A percentile compares a stretch with the other conserved stretches of the same genome.
These are phyloP conservation scores for Nymphalis io DNA, from an alignment of 1,140 invertebrate genomes.

Conservation along the genomic window DNA sequence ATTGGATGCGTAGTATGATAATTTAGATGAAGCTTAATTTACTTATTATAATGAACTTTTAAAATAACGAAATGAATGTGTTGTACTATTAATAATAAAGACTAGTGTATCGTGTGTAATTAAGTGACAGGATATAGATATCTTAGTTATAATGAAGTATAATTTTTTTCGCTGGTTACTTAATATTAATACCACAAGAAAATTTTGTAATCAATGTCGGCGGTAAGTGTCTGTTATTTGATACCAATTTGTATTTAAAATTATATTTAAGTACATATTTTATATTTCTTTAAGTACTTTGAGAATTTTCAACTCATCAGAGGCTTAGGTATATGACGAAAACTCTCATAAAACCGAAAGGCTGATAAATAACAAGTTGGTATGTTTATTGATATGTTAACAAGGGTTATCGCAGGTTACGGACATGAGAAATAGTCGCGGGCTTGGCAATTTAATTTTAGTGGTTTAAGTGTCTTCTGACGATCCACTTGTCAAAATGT, in stretches of 20 bases:
- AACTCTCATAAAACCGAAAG: background rate
- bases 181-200: constrained; percentile 20
- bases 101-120: background rate
- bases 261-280: too few relatives aligned
- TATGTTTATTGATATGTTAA: constrained; percentile 16
- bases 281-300: too few relatives aligned
- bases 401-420: constrained; percentile 45
- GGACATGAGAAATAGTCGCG: constrained; percentile 17
- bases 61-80: background rate
- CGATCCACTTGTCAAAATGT: constrained; percentile 48
- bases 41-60: background rate
- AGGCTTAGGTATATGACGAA: background rate
- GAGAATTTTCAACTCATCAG: too few relatives aligned
- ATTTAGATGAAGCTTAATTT: constrained; percentile 11
- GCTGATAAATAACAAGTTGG: background rate
- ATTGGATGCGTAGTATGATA: background rate
- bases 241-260: background rate
- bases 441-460: constrained; percentile 33
- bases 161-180: constrained; percentile 5
- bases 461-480: constrained; percentile 30
- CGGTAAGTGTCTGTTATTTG: constrained; percentile 34
- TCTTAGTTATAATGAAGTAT: background rate
- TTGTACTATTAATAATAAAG: too few relatives aligned
- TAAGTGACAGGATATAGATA: background rate
- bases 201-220: constrained; percentile 38